Evolutionary conservation across 2,797 vertebrate species (phyloP).

Genomic region (Onychomys arenicola): DNA sequence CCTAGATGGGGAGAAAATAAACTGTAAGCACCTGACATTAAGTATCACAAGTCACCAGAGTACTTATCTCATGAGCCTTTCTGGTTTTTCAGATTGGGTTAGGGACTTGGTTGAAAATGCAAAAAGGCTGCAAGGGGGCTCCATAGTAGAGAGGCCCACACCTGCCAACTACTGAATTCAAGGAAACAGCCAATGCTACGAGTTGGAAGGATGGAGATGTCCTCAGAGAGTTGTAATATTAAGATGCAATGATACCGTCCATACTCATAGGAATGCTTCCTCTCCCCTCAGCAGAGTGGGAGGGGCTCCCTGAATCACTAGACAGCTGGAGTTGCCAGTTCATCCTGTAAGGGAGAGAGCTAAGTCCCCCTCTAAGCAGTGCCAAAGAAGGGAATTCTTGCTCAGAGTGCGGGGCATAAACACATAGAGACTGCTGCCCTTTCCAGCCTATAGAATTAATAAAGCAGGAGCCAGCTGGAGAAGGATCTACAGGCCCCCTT

Average conservation of each 20-base stretch:
- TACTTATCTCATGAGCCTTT: background rate
- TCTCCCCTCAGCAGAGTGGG: background rate
- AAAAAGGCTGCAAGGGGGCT: background rate
- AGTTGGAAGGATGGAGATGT: accelerated
- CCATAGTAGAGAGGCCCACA: background rate
- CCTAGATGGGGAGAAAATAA: background rate
- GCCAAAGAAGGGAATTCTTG: background rate
- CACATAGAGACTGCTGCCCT: background rate
- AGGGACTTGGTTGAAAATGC: background rate
- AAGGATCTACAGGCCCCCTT: background rate
- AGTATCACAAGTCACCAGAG: background rate
- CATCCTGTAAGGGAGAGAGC: background rate
- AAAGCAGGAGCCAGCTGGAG: background rate
- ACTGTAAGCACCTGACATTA: background rate
- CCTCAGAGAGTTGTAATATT: background rate
- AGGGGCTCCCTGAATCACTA: background rate
- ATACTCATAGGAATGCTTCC: background rate
- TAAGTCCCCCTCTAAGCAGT: background rate
- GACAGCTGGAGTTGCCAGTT: background rate
- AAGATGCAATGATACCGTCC: background rate
- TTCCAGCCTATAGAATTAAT: background rate
- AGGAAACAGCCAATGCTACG: background rate
- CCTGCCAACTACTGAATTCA: background rate
- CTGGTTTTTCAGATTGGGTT: background rate
- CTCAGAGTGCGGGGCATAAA: background rate